Conservation (phyloP, 2,888 invertebrate species). For the Marronus borbonicus region DNA sequence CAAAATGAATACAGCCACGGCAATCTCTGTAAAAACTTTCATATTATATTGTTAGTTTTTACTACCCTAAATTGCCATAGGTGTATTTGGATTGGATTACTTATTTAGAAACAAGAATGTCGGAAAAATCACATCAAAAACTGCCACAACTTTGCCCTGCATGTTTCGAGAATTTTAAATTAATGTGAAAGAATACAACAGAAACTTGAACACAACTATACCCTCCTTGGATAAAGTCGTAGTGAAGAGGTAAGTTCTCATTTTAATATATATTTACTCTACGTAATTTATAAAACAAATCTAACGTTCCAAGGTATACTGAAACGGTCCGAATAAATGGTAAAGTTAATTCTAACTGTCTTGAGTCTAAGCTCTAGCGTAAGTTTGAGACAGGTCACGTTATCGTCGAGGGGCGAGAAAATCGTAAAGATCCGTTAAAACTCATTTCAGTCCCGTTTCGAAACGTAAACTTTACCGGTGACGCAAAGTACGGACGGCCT, state of each 20-base stretch:
- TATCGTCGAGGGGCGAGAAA: constrained; percentile 52
- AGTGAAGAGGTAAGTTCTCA: not conserved
- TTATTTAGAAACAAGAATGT: too few species aligned
- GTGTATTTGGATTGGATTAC: too few species aligned
- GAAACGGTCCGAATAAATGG: constrained; percentile 54
- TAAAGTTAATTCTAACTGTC: constrained; percentile 52
- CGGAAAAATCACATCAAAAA: too few species aligned
- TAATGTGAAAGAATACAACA: too few species aligned
- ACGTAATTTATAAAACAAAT: constrained; percentile 39
- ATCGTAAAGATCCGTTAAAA: constrained; percentile 56
- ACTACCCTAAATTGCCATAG: too few species aligned
- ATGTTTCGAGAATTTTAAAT: too few species aligned
- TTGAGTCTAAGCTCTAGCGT: constrained; percentile 29
- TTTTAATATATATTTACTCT: constrained; percentile 31
- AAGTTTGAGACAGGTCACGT: constrained; percentile 44
- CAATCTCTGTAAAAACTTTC: too few species aligned
- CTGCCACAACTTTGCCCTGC: too few species aligned
- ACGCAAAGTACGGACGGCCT: constrained; percentile 26
- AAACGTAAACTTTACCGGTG: constrained; percentile 47
- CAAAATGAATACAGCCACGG: too few species aligned
- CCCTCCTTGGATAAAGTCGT: too few species aligned
- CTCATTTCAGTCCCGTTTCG: constrained; percentile 53
- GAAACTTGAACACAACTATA: not conserved
- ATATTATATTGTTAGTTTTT: too few species aligned
- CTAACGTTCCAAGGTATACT: constrained; percentile 26